These are phyloP conservation scores for Spodoptera exigua DNA, from an alignment of 2,888 invertebrate species.

Conservation along the genomic window DNA sequence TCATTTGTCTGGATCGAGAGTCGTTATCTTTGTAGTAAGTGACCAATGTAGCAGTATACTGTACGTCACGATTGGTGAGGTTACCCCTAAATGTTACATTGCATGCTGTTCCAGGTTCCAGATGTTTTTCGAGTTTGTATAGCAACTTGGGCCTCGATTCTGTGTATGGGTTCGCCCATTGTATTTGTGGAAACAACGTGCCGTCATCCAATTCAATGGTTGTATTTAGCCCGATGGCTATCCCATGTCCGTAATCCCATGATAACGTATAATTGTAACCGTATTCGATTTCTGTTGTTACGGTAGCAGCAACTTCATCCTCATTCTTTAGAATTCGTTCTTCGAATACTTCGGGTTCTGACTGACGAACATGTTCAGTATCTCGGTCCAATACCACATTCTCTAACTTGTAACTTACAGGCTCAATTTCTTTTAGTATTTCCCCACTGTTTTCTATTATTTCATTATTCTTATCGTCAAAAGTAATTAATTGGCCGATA, in stretches of 20 bases:
- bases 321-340: slow-evolving; percentile 87
- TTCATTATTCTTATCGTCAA: slow-evolving; percentile 90
- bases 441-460: slow-evolving; percentile 91
- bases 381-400: slow-evolving; percentile 89
- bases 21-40: slow-evolving; percentile 91
- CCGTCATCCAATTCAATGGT: slow-evolving; percentile 90
- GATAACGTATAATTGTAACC: slow-evolving; percentile 92
- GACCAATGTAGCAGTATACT: slow-evolving; percentile 92
- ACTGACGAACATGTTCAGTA: slow-evolving; percentile 86
- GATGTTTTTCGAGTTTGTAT: slow-evolving; percentile 90
- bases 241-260: slow-evolving; percentile 94
- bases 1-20: slow-evolving; percentile 89
- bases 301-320: slow-evolving; percentile 89
- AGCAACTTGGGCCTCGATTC: slow-evolving; percentile 89
- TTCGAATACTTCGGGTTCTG: slow-evolving; percentile 87
- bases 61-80: slow-evolving; percentile 92
- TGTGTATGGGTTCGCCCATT: slow-evolving; percentile 91
- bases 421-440: slow-evolving; percentile 94
- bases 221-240: slow-evolving; percentile 92
- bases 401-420: slow-evolving; percentile 92
- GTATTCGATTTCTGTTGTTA: slow-evolving; percentile 93
- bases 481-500: slow-evolving; percentile 92
- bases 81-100: slow-evolving; percentile 94
- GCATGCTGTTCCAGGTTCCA: slow-evolving; percentile 94
- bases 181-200: slow-evolving; percentile 88